Evolutionary conservation across 2,888 invertebrate genomes (phyloP), one percentile per base, ranked within the genome.

Genomic region (Shargacucullia verbasci): DNA sequence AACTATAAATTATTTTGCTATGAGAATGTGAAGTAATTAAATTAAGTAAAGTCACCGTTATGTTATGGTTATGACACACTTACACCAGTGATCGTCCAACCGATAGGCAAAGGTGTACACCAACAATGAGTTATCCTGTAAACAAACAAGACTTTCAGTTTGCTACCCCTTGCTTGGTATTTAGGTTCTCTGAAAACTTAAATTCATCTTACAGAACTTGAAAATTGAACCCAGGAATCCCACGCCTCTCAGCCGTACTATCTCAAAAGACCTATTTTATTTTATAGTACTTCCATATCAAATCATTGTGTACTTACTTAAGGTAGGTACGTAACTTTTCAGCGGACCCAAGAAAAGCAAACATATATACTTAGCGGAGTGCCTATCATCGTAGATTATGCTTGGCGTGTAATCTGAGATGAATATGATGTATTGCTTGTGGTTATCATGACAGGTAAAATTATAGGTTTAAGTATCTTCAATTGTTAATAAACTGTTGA

Each of bases 361-460:
- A 11, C 20, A 31, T 5, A 34, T 10, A 14, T 68, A 44, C 12
- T 39, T 37, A 29, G 12, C n/a, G 12, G 14, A 54, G 15, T 50
- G 38, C 14, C 35, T 31, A 41, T 64, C 70, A 70, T 64, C 27
- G n/a, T 20, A 3, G 33, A 65, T 50, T 70, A 50, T 50, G 13
- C 46, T 64, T 7, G n/a, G n/a, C 27, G 49, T 70, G 33, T 46
- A 15, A 8, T 33, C 14, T 20, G 20, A 20, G 20, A 20, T 20
- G 20, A 20, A 20, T n/a, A 20, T 56, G 45, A 70, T 35, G 49
- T 35, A 49, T 48, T 31, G 41, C 29, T 49, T 31, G 10, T n/a
- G n/a, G 20, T 11, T 7, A 69, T 34, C 9, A 50, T 65, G 71
- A 70, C 57, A 46, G 43, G 8, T 64, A 14, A 14, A 64, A 70